Conservation (phyloP, 1,140 invertebrate genomes). For the Macrosteles quadrilineatus region DNA sequence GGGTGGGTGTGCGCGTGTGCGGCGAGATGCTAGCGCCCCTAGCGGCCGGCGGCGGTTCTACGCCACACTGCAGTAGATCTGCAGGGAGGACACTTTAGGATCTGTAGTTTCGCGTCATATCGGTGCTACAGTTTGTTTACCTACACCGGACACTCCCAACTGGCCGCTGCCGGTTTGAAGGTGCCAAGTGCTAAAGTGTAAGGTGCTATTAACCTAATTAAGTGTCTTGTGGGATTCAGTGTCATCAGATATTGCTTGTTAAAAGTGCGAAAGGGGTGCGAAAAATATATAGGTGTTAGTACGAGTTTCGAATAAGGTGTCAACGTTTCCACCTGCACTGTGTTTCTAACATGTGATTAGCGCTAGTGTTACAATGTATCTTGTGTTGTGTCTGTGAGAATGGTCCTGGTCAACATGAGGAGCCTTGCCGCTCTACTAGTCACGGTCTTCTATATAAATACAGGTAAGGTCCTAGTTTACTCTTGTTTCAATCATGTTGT, state of each 20-base stretch:
- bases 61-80: constrained; percentile 8
- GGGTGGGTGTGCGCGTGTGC: neutral
- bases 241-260: no score
- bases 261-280: no score
- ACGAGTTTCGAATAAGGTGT: no score
- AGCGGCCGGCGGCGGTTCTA: neutral
- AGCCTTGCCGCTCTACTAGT: neutral
- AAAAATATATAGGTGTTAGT: no score
- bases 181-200: no score
- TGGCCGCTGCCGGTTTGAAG: neutral
- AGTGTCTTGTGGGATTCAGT: neutral
- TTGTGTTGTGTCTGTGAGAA: neutral
- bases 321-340: neutral
- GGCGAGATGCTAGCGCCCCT: neutral
- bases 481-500: no score
- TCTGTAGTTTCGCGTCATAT: neutral
- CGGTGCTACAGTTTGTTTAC: neutral
- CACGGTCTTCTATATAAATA: neutral
- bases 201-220: no score
- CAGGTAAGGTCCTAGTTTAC: neutral
- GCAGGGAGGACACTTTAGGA: constrained; percentile 4
- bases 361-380: neutral
- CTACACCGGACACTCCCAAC: neutral
- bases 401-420: neutral
- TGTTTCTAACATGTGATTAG: neutral